Evolutionary conservation across 2,113 vertebrate species (phyloP).

Genomic region (Heloderma charlesbogerti): DNA sequence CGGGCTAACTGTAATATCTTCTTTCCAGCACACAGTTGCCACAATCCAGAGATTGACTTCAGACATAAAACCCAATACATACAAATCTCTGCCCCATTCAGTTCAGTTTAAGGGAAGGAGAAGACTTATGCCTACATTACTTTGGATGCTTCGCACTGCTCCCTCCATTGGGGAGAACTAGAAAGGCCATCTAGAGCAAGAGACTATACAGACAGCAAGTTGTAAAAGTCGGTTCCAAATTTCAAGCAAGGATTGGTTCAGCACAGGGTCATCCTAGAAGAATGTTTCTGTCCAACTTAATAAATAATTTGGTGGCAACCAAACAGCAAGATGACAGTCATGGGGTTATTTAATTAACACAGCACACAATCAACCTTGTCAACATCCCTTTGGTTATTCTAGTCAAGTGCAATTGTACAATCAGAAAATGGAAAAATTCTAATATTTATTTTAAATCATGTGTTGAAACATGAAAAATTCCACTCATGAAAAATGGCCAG

Average conservation of each 20-base stretch:
- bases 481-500: background rate
- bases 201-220: background rate
- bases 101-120: background rate
- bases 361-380: background rate
- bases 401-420: background rate
- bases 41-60: background rate
- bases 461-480: background rate
- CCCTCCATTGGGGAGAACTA: background rate
- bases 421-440: constrained; percentile 1
- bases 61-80: background rate
- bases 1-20: background rate
- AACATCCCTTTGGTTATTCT: background rate
- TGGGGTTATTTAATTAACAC: background rate
- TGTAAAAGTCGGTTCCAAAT: background rate
- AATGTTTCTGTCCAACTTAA: background rate
- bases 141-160: background rate
- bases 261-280: background rate
- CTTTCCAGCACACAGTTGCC: background rate
- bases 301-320: background rate
- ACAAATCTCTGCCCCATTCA: background rate
- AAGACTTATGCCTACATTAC: background rate
- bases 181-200: background rate
- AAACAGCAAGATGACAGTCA: background rate
- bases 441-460: background rate
- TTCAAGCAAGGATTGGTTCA: constrained; percentile 1